Percentiles rank a stretch among this genome's conserved stretches.
phyloP scores from a whole-genome alignment of 2,113 vertebrate genomes.

The Myocastor coypus region DNA sequence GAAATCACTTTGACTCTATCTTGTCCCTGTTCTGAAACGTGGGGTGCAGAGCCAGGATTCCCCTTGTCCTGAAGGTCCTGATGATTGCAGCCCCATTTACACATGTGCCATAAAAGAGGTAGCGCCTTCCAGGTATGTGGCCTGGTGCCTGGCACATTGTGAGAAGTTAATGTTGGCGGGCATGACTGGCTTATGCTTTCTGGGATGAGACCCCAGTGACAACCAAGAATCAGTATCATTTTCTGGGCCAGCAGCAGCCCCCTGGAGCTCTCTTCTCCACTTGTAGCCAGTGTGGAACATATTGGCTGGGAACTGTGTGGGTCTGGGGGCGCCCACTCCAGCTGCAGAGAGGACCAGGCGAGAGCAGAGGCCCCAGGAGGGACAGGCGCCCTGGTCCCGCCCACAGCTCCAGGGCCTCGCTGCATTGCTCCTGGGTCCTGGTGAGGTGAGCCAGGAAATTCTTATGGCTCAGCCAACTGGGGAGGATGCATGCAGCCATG shows the following conservation, averaged over 20 bases:
- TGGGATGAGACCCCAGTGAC: not conserved
- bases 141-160: no score
- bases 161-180: not conserved
- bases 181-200: not conserved
- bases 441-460: not conserved
- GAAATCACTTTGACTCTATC: not conserved
- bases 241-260: not conserved
- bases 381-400: not conserved
- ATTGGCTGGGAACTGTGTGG: not conserved
- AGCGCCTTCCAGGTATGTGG: no score
- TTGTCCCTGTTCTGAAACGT: not conserved
- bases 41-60: not conserved
- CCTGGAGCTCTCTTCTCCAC: no score
- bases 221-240: not conserved
- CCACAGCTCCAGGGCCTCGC: no score
- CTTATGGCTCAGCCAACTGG: not conserved
- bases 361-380: accelerated
- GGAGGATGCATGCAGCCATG: not conserved
- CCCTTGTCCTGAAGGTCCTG: not conserved
- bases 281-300: not conserved
- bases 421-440: not conserved
- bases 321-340: not conserved
- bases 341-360: not conserved
- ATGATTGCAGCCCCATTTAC: no score
- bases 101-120: not conserved